A percentile compares a stretch with the other conserved stretches of the same genome.
Conservation (phyloP, 2,797 vertebrate genomes). For the Sus cebifrons region DNA sequence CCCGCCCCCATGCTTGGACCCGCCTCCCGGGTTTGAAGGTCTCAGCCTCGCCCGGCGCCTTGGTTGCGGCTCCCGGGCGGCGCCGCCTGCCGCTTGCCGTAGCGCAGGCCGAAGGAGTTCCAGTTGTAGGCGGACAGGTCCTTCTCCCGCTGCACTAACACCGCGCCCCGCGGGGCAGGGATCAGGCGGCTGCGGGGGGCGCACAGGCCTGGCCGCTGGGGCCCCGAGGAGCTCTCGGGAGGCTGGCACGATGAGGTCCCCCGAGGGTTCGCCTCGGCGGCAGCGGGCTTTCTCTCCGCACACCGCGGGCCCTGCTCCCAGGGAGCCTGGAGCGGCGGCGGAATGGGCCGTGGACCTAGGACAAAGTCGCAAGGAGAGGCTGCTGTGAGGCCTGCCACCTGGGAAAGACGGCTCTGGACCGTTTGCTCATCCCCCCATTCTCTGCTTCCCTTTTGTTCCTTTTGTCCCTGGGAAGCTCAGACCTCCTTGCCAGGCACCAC, state of each 20-base stretch:
- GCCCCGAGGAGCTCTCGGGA: background rate
- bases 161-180: constrained; percentile 48
- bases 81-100: constrained; percentile 87
- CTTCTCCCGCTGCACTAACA: constrained; percentile 87
- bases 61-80: background rate
- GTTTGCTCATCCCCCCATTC: background rate
- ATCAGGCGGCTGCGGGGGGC: constrained; percentile 35
- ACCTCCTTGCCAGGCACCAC: accelerated
- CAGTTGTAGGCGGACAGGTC: constrained; percentile 91
- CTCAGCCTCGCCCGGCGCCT: background rate
- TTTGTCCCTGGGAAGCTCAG: background rate
- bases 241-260: constrained; percentile 58
- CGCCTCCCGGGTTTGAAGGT: background rate
- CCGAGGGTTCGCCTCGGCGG: constrained; percentile 67
- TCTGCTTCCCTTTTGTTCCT: background rate
- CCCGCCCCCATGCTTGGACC: background rate
- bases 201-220: constrained; percentile 7
- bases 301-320: constrained; percentile 68
- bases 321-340: background rate
- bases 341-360: constrained; percentile 65
- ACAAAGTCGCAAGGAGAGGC: constrained; percentile 49
- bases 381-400: background rate
- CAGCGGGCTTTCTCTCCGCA: constrained; percentile 37
- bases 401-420: background rate
- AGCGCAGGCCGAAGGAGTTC: constrained; percentile 93